phyloP scores from a whole-genome alignment of 1,140 invertebrate genomes.

The Ceratosolen fusciceps region DNA sequence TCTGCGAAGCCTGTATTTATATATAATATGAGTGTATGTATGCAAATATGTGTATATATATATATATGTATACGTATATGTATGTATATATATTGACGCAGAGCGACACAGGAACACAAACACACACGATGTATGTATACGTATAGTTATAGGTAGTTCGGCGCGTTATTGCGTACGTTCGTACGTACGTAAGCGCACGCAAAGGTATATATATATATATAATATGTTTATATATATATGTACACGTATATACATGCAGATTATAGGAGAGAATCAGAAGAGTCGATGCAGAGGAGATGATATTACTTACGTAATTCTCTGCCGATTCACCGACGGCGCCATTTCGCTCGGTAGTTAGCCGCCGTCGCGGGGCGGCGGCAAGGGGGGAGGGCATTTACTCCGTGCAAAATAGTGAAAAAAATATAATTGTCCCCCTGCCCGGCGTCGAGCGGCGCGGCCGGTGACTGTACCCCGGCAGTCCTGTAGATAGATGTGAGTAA shows the following conservation, averaged over 20 bases:
- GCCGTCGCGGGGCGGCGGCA: neutral
- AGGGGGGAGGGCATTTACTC: constrained; percentile 5
- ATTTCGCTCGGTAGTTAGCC: constrained; percentile 18
- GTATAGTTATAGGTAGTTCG: too few relatives aligned
- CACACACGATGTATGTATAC: too few relatives aligned
- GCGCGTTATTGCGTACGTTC: too few relatives aligned
- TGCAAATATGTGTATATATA: too few relatives aligned
- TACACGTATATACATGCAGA: constrained; percentile 18
- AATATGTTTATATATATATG: constrained; percentile 14
- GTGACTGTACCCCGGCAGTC: constrained; percentile 1
- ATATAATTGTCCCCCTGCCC: constrained; percentile 20
- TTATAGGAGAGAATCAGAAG: constrained; percentile 54
- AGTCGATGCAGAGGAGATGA: too few relatives aligned
- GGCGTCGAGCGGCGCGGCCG: neutral
- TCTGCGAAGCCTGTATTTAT: too few relatives aligned
- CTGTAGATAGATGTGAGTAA: constrained; percentile 53
- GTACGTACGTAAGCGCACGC: too few relatives aligned
- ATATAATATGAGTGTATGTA: too few relatives aligned
- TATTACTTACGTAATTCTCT: constrained; percentile 42
- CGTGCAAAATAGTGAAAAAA: constrained; percentile 38
- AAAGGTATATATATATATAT: constrained; percentile 51
- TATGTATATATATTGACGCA: too few relatives aligned
- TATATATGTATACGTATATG: neutral
- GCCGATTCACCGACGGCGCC: neutral
- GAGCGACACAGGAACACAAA: too few relatives aligned